phyloP scores from a whole-genome alignment of 2,113 vertebrate species.

The Perca schrenkii region DNA sequence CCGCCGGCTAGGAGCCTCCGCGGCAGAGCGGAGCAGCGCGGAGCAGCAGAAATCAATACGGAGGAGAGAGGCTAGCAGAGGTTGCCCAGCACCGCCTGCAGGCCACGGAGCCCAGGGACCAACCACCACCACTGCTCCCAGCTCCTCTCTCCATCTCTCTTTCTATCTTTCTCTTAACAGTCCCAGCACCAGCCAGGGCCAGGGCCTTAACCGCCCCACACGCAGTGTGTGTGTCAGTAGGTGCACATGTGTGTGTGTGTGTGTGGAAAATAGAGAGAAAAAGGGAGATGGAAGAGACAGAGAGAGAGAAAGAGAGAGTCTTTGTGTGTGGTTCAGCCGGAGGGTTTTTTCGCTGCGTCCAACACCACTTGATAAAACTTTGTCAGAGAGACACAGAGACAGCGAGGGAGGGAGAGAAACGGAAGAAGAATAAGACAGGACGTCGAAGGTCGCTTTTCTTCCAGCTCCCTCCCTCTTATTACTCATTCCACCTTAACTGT shows the following conservation, averaged over 20 bases:
- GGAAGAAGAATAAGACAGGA: conserved; percentile 67
- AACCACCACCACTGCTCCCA: conserved; percentile 73
- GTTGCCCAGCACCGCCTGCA: conserved; percentile 83
- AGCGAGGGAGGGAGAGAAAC: conserved; percentile 56
- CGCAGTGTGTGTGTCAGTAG: conserved; percentile 63
- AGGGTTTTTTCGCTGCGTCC: conserved; percentile 75
- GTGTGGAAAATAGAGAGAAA: conserved; percentile 43
- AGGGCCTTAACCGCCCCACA: conserved; percentile 76
- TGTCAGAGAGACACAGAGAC: conserved; percentile 76
- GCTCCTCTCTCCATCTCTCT: conserved; percentile 71
- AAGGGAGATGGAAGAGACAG: conserved; percentile 50
- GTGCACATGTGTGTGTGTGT: conserved; percentile 60
- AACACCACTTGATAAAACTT: conserved; percentile 84
- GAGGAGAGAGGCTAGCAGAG: conserved; percentile 86
- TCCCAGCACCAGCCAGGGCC: conserved; percentile 80
- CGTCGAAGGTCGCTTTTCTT: conserved; percentile 73
- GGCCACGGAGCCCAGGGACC: conserved; percentile 83
- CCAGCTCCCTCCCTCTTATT: conserved; percentile 65
- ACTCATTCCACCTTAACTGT: conserved; percentile 73
- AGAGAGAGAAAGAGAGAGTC: conserved; percentile 39
- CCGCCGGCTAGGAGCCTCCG: conserved; percentile 83
- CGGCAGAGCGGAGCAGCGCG: conserved; percentile 73
- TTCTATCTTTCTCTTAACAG: conserved; percentile 71
- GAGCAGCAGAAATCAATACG: conserved; percentile 86
- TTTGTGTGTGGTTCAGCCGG: conserved; percentile 83